Base-by-base conservation (phyloP, 2,888 invertebrate species). In the Cephus runcator region DNA sequence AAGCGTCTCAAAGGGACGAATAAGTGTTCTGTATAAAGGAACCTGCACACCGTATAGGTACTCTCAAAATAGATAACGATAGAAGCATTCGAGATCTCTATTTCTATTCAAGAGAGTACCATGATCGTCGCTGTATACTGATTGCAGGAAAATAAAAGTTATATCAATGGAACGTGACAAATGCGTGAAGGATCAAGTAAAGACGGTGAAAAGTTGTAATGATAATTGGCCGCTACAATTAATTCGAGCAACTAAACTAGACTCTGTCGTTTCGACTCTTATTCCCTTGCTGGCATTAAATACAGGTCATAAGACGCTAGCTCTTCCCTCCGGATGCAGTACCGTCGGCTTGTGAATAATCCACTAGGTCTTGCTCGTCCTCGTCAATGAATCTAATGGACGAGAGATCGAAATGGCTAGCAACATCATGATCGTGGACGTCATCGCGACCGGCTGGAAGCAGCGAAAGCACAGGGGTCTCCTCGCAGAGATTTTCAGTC, bases 321-420 rank as follows among this genome's bases (percentile, higher is more conserved):
- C 23, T 23, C 56, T 9, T 1, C 23, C 23, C 56, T 56, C 9
- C 6, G 56, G 2, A 56, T 56, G 56, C 56, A 56, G 56, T 56
- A 56, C 56, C 56, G 23, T 56, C 23, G 23, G 23, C 56, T 23
- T 31, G 31, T 23, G 71, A 31, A 71, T 71, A 12, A 33, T 71
- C 71, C 71, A 71, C 31, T 11, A 4, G 56, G 12, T 84, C 83
- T 31, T 81, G 76, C 34, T 89, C 90, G 77, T 91, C 91, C 75
- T 91, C 91, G 83, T 91, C 91, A 79, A 91, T 91, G 78, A 86
- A 91, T 83, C 86, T 90, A 81, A 91, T 88, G 69, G 84, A 81
- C 34, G 90, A 89, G 34, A 90, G 82, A 83, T 91, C 90, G 77
- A 91, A 91, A 80, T 88, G 86, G 76, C 80, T 77, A 71, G 82